Conservation (phyloP, 1,140 invertebrate genomes). For the Orius insidiosus region DNA sequence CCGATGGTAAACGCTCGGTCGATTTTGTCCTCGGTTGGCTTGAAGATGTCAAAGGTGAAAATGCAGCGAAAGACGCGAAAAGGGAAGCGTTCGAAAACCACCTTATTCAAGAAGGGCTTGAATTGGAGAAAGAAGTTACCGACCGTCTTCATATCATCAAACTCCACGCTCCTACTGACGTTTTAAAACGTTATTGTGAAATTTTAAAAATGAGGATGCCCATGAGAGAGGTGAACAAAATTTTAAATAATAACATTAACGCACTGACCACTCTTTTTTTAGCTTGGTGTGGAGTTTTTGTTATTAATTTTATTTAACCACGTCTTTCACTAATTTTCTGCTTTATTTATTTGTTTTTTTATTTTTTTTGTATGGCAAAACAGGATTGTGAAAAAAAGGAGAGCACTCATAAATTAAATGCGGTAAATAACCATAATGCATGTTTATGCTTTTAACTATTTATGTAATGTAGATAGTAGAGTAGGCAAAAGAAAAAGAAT, state of each 20-base stretch:
- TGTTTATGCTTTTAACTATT: too few species aligned
- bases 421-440: not conserved
- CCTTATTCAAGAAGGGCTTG: conserved; percentile 44
- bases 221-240: conserved; percentile 56
- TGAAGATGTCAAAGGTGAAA: conserved; percentile 12
- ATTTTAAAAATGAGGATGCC: conserved; percentile 88
- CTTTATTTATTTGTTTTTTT: conserved; percentile 4
- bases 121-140: conserved; percentile 42
- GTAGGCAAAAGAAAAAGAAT: too few species aligned
- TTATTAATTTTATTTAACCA: conserved; percentile 14
- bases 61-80: conserved; percentile 27
- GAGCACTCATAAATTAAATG: too few species aligned
- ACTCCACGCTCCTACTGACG: conserved; percentile 72
- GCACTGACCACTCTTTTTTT: conserved; percentile 2
- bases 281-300: not conserved
- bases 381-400: too few species aligned
- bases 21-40: conserved; percentile 20
- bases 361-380: not conserved
- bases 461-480: too few species aligned
- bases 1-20: conserved; percentile 13
- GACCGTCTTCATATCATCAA: conserved; percentile 46
- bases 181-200: conserved; percentile 79
- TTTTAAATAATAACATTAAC: too few species aligned
- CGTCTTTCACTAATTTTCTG: conserved; percentile 9
- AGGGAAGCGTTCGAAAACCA: conserved; percentile 43